Base-by-base conservation (phyloP, 2,113 vertebrate genomes). In the Numida meleagris region DNA sequence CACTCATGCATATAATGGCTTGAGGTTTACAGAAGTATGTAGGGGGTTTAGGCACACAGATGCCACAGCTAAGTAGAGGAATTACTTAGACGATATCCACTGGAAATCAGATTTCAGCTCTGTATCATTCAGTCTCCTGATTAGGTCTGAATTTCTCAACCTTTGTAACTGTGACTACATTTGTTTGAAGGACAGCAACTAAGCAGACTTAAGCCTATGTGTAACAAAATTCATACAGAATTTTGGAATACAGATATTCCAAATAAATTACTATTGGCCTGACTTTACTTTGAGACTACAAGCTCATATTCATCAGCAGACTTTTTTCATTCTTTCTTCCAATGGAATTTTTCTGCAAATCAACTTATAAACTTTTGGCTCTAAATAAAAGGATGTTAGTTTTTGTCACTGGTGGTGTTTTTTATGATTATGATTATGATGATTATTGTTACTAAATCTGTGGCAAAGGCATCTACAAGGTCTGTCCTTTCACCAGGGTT, bases 301-400 rank as follows among this genome's bases (percentile, higher is more conserved):
- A 91, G 91, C 71, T 94, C 76, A 43, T 73, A 92, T 96, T 96
- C 94, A 97, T 84, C 85, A 93, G 83, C 89, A 85, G 73, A 81
- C 82, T 88, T 90, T 90, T 97, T 95, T 94, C 70, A 84, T 50
- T 95, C 93, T 94, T 94, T 93, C 88, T 91, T 94, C 61, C 81
- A 85, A 94, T 96, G 95, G 84, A 97, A 94, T 93, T 87, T 95
- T 97, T 93, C 77, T 58, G 74, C 91, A 95, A 97, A 97, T 96
- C 89, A 91, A 87, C 92, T 94, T 94, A 90, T 95, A 93, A 59
- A 83, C n/a, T 90, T 92, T 95, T 96, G 87, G 86, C 78, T 94
- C 95, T 45, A 68, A 92, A 85, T 90, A 80, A 88, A 92, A 96
- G 95, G 79, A 95, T 86, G 45, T 21, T 86, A 76, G 63, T 92